Evolutionary conservation across 1,140 invertebrate species (phyloP).

Genomic region (Drusus annulatus): DNA sequence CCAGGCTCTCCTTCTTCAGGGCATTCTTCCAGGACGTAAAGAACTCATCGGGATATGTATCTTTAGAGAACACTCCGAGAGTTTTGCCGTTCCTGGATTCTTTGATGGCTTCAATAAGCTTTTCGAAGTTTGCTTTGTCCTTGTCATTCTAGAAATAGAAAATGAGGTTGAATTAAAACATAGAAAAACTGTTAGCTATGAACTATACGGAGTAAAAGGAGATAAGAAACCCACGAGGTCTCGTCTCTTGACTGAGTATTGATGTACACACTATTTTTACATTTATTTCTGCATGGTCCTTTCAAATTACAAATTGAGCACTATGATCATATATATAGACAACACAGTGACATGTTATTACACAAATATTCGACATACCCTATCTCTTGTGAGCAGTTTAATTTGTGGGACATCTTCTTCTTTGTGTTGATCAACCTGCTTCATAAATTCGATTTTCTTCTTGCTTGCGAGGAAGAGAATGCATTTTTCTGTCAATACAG

Average conservation of each 20-base stretch:
- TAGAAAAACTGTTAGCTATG: no score
- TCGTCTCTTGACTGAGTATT: no score
- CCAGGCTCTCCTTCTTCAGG: constrained; percentile 84
- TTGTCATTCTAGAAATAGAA: constrained; percentile 85
- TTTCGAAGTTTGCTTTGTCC: constrained; percentile 94
- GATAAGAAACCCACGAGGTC: no score
- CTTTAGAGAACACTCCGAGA: constrained; percentile 95
- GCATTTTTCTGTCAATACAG: constrained; percentile 88
- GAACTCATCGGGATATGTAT: constrained; percentile 94
- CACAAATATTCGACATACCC: constrained; percentile 74
- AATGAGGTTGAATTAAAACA: no score
- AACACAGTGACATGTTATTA: no score
- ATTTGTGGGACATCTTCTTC: constrained; percentile 88
- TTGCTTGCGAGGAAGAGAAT: constrained; percentile 96
- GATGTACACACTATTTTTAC: no score
- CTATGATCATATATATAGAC: no score
- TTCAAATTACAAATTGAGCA: no score
- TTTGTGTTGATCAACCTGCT: constrained; percentile 91
- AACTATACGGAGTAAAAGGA: no score
- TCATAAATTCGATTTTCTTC: constrained; percentile 98
- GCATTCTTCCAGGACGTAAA: constrained; percentile 91
- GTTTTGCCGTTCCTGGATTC: constrained; percentile 91
- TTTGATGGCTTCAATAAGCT: constrained; percentile 89
- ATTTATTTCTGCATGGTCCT: no score
- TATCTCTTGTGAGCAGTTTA: constrained; percentile 92